Percentiles rank a stretch among this genome's conserved stretches.
phyloP scores from a whole-genome alignment of 2,113 vertebrate species.

The Macheiramphus alcinus region DNA sequence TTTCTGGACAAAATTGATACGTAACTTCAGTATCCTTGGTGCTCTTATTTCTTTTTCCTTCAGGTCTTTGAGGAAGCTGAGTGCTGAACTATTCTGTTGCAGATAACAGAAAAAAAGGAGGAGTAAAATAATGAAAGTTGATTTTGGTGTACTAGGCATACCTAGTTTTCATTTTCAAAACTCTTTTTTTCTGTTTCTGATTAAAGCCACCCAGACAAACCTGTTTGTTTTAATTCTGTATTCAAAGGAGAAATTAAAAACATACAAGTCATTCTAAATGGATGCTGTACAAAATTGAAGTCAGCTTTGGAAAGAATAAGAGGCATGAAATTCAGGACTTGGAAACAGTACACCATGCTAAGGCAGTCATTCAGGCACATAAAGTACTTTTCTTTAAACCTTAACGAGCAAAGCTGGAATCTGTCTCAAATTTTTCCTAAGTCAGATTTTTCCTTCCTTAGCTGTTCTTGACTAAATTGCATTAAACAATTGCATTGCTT shows the following conservation, averaged over 20 bases:
- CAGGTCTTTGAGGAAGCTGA: neutral
- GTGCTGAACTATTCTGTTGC: neutral
- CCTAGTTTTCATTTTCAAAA: neutral
- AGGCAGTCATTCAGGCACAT: neutral
- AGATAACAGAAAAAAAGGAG: neutral
- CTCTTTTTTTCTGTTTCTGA: neutral
- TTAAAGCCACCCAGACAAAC: neutral
- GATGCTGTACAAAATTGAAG: neutral
- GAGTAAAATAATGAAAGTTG: neutral
- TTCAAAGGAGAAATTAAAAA: constrained; percentile 1
- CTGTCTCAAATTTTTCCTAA: neutral
- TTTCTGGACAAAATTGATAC: neutral
- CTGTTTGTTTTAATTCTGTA: neutral
- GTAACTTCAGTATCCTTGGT: neutral
- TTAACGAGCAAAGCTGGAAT: neutral
- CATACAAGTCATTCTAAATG: neutral
- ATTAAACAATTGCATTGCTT: neutral
- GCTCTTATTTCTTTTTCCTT: neutral
- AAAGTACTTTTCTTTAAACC: neutral
- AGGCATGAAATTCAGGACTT: neutral
- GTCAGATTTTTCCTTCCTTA: constrained; percentile 8
- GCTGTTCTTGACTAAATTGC: neutral
- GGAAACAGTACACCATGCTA: neutral
- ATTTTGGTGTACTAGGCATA: neutral
- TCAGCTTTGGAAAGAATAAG: neutral